Percentiles rank a stretch among this genome's conserved stretches.
These are phyloP conservation scores for Chloroclystis v-ata DNA, from an alignment of 2,888 invertebrate genomes.

Conservation along the genomic window DNA sequence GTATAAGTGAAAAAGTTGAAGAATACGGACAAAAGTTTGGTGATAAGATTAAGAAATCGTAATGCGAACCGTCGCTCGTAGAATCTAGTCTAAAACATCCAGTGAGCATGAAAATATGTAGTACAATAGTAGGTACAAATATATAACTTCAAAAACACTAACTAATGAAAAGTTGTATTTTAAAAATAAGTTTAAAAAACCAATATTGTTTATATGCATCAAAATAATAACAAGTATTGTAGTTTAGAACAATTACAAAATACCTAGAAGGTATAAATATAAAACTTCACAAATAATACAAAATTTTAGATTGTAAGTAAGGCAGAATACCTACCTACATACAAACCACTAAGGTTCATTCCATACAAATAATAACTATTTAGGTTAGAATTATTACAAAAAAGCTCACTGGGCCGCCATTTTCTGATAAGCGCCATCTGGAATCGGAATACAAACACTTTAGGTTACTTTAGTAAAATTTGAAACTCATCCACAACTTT, in stretches of 20 bases:
- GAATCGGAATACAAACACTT: conserved; percentile 1
- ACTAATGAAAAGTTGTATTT: no score
- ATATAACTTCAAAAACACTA: background rate
- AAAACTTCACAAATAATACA: no score
- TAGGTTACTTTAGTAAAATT: conserved; percentile 15
- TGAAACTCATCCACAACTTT: conserved; percentile 24
- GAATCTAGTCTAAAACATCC: conserved; percentile 47
- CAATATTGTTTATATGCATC: no score
- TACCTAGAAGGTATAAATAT: no score
- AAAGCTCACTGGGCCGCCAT: conserved; percentile 44
- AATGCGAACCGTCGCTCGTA: conserved; percentile 25
- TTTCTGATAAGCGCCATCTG: conserved; percentile 38
- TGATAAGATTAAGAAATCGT: conserved; percentile 51
- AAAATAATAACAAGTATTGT: no score
- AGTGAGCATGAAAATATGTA: conserved; percentile 27
- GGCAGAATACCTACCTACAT: no score
- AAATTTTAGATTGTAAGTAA: no score
- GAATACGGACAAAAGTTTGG: conserved; percentile 46
- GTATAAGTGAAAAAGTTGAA: conserved; percentile 59
- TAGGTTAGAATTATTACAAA: no score
- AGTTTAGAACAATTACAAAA: no score
- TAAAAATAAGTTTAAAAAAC: no score
- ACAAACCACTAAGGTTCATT: no score
- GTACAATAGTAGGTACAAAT: background rate
- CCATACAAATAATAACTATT: no score